Evolutionary conservation across 2,113 vertebrate genomes (phyloP).

Genomic region (Austrofundulus limnaeus): DNA sequence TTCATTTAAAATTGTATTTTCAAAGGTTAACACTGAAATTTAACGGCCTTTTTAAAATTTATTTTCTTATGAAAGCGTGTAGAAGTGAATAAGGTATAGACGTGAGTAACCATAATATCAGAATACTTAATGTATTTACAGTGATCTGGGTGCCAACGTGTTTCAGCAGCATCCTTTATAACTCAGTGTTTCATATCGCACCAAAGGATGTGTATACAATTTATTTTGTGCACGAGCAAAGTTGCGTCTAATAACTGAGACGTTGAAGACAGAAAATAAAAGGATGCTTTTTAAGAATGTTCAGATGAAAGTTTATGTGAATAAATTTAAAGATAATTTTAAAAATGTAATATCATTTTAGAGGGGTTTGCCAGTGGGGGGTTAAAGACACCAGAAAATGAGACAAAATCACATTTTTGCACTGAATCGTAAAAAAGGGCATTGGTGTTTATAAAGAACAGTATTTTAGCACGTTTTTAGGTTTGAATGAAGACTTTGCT

Average conservation of each 20-base stretch:
- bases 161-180: conserved; percentile 25
- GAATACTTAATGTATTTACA: too few relatives aligned
- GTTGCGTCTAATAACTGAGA: conserved; percentile 25
- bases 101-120: too few relatives aligned
- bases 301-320: conserved; percentile 8
- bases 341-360: background rate
- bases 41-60: too few relatives aligned
- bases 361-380: conserved; percentile 2
- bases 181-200: conserved; percentile 23
- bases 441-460: conserved; percentile 31
- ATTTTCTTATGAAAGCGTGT: too few relatives aligned
- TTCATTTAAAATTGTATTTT: too few relatives aligned
- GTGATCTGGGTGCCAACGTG: conserved; percentile 2
- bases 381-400: conserved; percentile 8
- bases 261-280: conserved; percentile 23
- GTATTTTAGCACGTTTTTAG: conserved; percentile 19
- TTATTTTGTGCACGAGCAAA: conserved; percentile 53
- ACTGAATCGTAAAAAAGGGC: conserved; percentile 34
- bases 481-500: conserved; percentile 34
- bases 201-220: conserved; percentile 22
- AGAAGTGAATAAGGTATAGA: too few relatives aligned
- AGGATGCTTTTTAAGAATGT: conserved; percentile 7
- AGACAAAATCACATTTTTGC: conserved; percentile 32
- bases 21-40: too few relatives aligned
- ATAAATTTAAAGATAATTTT: background rate